Conservation (phyloP, 2,113 vertebrate genomes). For the Seriola rivoliana region DNA sequence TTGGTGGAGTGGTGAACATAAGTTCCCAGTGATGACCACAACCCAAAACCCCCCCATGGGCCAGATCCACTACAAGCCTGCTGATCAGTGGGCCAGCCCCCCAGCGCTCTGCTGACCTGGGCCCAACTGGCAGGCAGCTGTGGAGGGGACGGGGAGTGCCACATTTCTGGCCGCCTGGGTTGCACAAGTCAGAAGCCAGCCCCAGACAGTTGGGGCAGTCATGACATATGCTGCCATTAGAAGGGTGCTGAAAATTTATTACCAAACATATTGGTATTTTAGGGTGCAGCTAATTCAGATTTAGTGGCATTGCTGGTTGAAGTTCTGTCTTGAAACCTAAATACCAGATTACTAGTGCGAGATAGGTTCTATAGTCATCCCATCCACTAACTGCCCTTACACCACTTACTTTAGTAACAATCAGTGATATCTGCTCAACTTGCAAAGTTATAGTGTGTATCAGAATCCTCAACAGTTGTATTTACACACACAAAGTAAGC, state of each 20-base stretch:
- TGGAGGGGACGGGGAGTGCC: slow-evolving; percentile 76
- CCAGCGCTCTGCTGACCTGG: slow-evolving; percentile 75
- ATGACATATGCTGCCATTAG: slow-evolving; percentile 84
- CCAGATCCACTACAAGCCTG: slow-evolving; percentile 47
- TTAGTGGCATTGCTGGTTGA: slow-evolving; percentile 70
- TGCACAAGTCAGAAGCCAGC: slow-evolving; percentile 67
- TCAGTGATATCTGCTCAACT: slow-evolving; percentile 25
- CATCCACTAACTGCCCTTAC: background rate
- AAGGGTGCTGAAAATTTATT: slow-evolving; percentile 83
- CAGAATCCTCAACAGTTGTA: slow-evolving; percentile 1
- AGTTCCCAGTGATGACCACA: slow-evolving; percentile 58
- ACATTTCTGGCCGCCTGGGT: slow-evolving; percentile 77
- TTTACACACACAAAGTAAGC: slow-evolving; percentile 1
- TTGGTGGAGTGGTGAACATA: slow-evolving; percentile 67
- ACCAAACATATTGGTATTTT: slow-evolving; percentile 86
- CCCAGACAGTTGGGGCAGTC: slow-evolving; percentile 79
- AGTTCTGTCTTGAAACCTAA: slow-evolving; percentile 60
- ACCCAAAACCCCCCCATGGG: slow-evolving; percentile 23
- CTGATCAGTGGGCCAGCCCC: slow-evolving; percentile 62
- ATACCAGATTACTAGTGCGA: slow-evolving; percentile 52
- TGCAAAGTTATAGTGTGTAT: background rate
- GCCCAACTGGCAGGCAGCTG: slow-evolving; percentile 85
- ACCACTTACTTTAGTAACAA: slow-evolving; percentile 4
- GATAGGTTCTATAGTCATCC: slow-evolving; percentile 48
- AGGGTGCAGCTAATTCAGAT: slow-evolving; percentile 83